A percentile compares a stretch with the other conserved stretches of the same genome.
Conservation (phyloP, 2,797 vertebrate genomes). For the Cheirogaleus major region DNA sequence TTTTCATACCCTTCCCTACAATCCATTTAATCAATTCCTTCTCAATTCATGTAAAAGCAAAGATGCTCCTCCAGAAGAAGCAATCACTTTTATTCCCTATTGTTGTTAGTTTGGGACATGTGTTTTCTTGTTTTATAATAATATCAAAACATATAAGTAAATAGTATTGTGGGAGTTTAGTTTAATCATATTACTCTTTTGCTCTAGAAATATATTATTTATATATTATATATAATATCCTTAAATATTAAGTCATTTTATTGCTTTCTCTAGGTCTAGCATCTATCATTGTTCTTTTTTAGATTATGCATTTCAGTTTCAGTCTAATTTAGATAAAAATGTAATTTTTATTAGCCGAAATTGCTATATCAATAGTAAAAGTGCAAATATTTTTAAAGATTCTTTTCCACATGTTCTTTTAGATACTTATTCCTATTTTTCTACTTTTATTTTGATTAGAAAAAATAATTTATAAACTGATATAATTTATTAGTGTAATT, state of each 20-base stretch:
- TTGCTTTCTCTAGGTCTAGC: constrained; percentile 15
- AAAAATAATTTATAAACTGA: constrained; percentile 28
- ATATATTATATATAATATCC: neutral
- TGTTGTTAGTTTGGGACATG: neutral
- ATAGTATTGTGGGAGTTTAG: neutral
- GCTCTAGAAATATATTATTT: constrained; percentile 14
- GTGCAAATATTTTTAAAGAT: constrained; percentile 28
- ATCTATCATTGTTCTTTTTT: constrained; percentile 42
- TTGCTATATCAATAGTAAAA: constrained; percentile 5
- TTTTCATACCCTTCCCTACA: constrained; percentile 13
- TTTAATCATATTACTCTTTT: constrained; percentile 36
- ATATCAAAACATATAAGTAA: constrained; percentile 3
- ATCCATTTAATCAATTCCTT: neutral
- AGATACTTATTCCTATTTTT: constrained; percentile 28
- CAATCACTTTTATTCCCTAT: neutral
- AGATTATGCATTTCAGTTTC: neutral
- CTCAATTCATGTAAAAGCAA: constrained; percentile 29
- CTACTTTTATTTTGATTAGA: neutral
- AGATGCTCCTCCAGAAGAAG: neutral
- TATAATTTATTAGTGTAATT: constrained; percentile 19
- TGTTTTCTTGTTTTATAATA: neutral
- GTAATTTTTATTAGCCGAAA: constrained; percentile 21
- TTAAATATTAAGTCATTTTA: neutral
- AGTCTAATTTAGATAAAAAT: constrained; percentile 47
- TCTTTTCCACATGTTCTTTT: constrained; percentile 1